Conservation (phyloP, 2,113 vertebrate genomes). For the Caranx melampygus region DNA sequence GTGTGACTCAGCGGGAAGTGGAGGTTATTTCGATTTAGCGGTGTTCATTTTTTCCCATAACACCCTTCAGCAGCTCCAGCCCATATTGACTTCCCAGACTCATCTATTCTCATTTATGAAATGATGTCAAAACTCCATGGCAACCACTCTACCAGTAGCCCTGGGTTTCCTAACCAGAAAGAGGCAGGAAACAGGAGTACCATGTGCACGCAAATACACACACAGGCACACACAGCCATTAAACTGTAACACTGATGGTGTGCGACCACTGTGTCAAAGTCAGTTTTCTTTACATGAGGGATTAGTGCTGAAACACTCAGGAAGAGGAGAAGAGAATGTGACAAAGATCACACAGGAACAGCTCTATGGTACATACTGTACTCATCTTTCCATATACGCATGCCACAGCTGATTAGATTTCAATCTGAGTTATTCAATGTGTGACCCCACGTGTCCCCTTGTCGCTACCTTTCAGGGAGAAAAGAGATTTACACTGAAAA, state of each 20-base stretch:
- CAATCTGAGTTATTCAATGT: background rate
- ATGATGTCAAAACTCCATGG: slow-evolving; percentile 82
- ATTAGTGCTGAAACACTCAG: slow-evolving; percentile 41
- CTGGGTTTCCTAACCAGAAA: slow-evolving; percentile 70
- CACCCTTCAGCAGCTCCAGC: slow-evolving; percentile 72
- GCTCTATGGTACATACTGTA: background rate
- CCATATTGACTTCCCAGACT: slow-evolving; percentile 79
- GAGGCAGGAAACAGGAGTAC: slow-evolving; percentile 33
- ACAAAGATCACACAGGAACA: slow-evolving; percentile 17
- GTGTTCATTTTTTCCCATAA: slow-evolving; percentile 67
- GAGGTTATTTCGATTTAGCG: slow-evolving; percentile 68
- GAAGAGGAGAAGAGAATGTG: background rate
- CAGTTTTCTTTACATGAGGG: slow-evolving; percentile 37
- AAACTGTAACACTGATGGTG: slow-evolving; percentile 49
- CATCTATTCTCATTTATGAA: slow-evolving; percentile 82
- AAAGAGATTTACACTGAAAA: slow-evolving; percentile 13
- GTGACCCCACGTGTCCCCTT: background rate
- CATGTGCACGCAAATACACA: slow-evolving; percentile 17
- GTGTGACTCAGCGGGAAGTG: slow-evolving; percentile 60
- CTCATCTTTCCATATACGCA: slow-evolving; percentile 21
- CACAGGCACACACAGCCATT: slow-evolving; percentile 37
- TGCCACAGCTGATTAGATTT: slow-evolving; percentile 27
- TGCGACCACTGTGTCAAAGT: slow-evolving; percentile 45
- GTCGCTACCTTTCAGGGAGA: slow-evolving; percentile 7
- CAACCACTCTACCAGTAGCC: slow-evolving; percentile 73